phyloP scores from a whole-genome alignment of 2,888 invertebrate genomes.

The Drosophila mettleri region DNA sequence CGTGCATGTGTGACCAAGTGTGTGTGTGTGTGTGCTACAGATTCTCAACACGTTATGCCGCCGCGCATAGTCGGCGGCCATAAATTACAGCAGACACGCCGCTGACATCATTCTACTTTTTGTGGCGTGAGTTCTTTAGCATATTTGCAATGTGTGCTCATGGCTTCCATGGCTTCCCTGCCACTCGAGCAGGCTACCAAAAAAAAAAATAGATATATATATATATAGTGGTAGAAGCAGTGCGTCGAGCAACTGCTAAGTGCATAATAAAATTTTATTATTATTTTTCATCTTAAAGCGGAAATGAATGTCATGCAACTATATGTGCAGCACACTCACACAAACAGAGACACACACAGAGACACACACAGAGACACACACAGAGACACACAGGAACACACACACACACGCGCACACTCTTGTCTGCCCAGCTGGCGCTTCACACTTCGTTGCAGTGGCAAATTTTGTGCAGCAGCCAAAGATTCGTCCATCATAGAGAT shows the following conservation, averaged over 20 bases:
- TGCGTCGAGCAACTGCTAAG: slow-evolving; percentile 60
- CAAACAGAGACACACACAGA: slow-evolving; percentile 9
- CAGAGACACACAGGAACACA: no score
- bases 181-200: slow-evolving; percentile 23
- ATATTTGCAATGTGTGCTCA: slow-evolving; percentile 32
- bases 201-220: slow-evolving; percentile 31
- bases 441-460: slow-evolving; percentile 24
- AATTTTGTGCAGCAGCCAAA: slow-evolving; percentile 22
- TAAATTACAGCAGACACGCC: slow-evolving; percentile 57
- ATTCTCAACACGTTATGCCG: slow-evolving; percentile 34
- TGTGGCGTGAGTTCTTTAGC: slow-evolving; percentile 24
- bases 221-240: background rate
- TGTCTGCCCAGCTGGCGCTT: slow-evolving; percentile 14
- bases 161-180: background rate
- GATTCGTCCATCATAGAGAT: slow-evolving; percentile 16
- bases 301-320: slow-evolving; percentile 63
- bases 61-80: slow-evolving; percentile 26
- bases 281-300: slow-evolving; percentile 64
- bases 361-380: background rate
- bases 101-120: slow-evolving; percentile 44
- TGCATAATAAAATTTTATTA: slow-evolving; percentile 77
- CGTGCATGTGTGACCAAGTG: background rate
- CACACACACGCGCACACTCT: slow-evolving; percentile 6
- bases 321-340: slow-evolving; percentile 35
- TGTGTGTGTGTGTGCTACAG: slow-evolving; percentile 26